Evolutionary conservation across 1,140 invertebrate species (phyloP).

Genomic region (Drosophila nigromelanica): DNA sequence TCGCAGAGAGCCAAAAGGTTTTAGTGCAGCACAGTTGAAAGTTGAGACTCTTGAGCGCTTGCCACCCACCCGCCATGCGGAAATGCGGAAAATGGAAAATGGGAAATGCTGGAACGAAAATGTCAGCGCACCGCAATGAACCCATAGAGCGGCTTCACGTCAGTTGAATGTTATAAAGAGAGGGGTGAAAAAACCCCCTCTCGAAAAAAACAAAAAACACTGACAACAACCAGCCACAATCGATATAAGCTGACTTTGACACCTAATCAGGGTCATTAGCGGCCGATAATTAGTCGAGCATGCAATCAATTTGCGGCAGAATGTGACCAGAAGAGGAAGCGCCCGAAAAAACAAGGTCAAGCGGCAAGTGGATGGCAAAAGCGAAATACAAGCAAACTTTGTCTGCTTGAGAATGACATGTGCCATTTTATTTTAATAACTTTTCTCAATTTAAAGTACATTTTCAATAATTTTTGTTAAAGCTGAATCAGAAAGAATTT

Average conservation of each 20-base stretch:
- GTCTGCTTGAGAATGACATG: too few species aligned
- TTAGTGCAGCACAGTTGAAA: conserved; percentile 50
- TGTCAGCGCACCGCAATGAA: conserved; percentile 42
- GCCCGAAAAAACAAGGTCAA: conserved; percentile 3
- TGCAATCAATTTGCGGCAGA: conserved; percentile 58
- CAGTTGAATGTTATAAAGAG: not conserved
- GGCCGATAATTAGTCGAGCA: conserved; percentile 52
- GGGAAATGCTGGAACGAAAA: conserved; percentile 26
- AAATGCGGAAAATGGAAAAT: conserved; percentile 29
- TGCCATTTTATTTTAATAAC: too few species aligned
- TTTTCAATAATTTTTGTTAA: too few species aligned
- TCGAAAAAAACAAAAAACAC: not conserved
- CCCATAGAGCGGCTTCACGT: conserved; percentile 32
- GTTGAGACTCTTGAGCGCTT: conserved; percentile 53
- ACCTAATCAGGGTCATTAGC: conserved; percentile 59
- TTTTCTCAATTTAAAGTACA: too few species aligned
- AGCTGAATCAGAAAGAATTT: too few species aligned
- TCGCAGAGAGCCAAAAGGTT: conserved; percentile 53
- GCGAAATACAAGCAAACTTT: too few species aligned
- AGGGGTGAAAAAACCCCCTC: not conserved
- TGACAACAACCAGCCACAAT: conserved; percentile 4
- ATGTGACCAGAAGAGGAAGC: conserved; percentile 22
- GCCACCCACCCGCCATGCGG: conserved; percentile 49
- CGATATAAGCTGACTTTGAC: conserved; percentile 76
- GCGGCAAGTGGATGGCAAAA: not conserved